Conservation (phyloP, 2,113 vertebrate species). For the Puffinus mauretanicus region DNA sequence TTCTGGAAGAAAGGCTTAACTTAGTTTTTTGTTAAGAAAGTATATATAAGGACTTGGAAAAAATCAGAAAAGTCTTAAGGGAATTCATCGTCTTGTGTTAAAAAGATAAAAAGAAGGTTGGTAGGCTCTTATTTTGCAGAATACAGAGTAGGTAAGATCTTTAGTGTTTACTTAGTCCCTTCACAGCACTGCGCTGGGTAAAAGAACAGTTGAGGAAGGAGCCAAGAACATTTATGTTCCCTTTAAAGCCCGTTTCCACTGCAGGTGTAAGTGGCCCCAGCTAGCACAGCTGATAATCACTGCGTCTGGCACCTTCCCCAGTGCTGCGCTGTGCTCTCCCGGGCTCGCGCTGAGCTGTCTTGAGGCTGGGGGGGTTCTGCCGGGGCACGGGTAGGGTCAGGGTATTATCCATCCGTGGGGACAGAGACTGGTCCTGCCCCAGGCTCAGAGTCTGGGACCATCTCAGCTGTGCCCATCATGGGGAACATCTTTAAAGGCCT, state of each 20-base stretch:
- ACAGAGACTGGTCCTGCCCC: neutral
- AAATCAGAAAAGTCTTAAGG: conserved; percentile 19
- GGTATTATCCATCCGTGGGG: neutral
- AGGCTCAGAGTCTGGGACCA: neutral
- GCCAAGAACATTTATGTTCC: neutral
- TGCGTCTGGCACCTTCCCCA: neutral
- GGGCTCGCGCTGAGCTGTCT: neutral
- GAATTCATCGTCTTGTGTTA: neutral
- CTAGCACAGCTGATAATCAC: neutral
- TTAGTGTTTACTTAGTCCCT: neutral
- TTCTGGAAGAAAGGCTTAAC: neutral
- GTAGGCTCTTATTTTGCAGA: neutral
- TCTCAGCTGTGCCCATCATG: neutral
- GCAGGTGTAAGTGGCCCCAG: neutral
- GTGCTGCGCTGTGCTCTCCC: neutral
- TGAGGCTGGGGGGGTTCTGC: neutral
- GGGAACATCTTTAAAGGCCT: neutral
- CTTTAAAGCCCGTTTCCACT: neutral
- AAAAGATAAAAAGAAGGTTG: conserved; percentile 6
- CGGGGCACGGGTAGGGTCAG: neutral
- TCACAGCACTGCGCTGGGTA: neutral
- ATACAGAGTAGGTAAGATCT: neutral
- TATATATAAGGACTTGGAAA: neutral
- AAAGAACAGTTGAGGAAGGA: neutral
- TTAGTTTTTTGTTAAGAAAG: neutral